A percentile compares a stretch with the other conserved stretches of the same genome.
These are phyloP conservation scores for Callinectes sapidus DNA, from an alignment of 2,888 invertebrate species.

Conservation along the genomic window DNA sequence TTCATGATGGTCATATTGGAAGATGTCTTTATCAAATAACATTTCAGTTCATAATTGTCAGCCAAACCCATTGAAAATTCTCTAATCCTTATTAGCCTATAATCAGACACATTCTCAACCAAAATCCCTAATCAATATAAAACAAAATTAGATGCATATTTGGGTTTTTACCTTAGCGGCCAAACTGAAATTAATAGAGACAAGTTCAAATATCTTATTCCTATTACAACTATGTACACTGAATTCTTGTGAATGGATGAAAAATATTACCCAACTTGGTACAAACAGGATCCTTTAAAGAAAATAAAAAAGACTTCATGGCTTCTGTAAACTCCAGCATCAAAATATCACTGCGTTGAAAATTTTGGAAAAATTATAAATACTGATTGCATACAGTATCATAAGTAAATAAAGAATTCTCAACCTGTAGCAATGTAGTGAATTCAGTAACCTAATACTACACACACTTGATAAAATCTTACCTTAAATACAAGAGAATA, in stretches of 20 bases:
- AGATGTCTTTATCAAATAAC: not conserved
- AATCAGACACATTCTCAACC: not conserved
- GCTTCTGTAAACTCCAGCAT: too few species aligned
- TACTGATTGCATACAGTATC: too few species aligned
- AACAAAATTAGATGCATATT: not conserved
- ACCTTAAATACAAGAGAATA: not conserved
- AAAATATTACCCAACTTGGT: not conserved
- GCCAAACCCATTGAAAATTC: not conserved
- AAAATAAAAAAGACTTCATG: too few species aligned
- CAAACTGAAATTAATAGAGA: not conserved
- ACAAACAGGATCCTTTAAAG: not conserved
- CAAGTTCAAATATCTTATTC: not conserved
- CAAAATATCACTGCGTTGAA: too few species aligned
- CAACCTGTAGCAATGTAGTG: too few species aligned
- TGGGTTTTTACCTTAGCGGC: not conserved
- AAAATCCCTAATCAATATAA: not conserved
- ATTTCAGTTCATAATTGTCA: not conserved
- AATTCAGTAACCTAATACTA: not conserved
- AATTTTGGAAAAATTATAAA: too few species aligned
- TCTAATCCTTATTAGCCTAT: not conserved
- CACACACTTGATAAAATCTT: not conserved
- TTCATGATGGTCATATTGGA: not conserved
- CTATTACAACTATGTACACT: not conserved
- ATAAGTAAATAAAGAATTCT: too few species aligned
- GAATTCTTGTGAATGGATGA: not conserved